Evolutionary conservation across 2,113 vertebrate species (phyloP).

Genomic region (Catharus fuscescens): DNA sequence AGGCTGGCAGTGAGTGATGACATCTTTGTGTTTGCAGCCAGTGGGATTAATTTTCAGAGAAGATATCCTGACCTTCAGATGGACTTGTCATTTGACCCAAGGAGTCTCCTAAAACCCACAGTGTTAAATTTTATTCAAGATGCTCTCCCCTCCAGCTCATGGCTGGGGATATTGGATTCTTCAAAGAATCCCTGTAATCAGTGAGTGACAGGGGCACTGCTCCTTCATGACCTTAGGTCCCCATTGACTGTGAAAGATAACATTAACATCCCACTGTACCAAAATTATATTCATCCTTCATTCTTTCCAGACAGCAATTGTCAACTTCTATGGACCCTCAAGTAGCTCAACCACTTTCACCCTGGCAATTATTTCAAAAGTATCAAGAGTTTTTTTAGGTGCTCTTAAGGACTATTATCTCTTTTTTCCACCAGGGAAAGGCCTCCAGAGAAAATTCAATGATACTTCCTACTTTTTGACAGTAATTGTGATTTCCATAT

Average conservation of each 20-base stretch:
- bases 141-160: not conserved
- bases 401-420: conserved; percentile 15
- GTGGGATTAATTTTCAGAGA: not conserved
- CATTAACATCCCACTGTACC: not conserved
- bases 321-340: not conserved
- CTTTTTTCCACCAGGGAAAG: not conserved
- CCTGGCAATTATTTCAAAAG: conserved; percentile 1
- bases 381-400: not conserved
- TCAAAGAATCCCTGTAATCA: not conserved
- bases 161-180: not conserved
- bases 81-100: not conserved
- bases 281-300: not conserved
- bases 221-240: not conserved
- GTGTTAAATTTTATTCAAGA: not conserved
- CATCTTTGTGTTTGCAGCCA: not conserved
- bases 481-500: not conserved
- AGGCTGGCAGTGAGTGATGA: not conserved
- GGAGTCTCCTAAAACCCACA: not conserved
- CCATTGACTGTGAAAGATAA: not conserved
- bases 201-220: not conserved
- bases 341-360: not conserved
- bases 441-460: not conserved
- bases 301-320: conserved; percentile 14
- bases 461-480: not conserved
- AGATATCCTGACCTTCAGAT: not conserved